These are phyloP conservation scores for Pristionchus maxplancki DNA, from an alignment of 2,888 invertebrate species.

Conservation along the genomic window DNA sequence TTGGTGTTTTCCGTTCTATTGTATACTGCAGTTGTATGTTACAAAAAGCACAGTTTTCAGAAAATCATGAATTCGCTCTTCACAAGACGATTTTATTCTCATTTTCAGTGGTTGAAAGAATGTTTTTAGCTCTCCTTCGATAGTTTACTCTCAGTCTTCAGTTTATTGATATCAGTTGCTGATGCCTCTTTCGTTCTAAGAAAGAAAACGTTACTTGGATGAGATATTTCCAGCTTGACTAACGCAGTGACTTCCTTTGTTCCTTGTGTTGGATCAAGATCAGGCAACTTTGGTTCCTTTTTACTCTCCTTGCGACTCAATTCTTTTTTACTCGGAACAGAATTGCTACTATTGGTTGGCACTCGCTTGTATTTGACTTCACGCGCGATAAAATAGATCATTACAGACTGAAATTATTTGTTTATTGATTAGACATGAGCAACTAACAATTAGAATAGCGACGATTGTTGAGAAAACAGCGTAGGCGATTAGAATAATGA, in stretches of 20 bases:
- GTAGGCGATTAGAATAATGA: slow-evolving; percentile 13
- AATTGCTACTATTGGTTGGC: neutral
- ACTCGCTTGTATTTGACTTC: neutral
- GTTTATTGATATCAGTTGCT: neutral
- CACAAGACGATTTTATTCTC: neutral
- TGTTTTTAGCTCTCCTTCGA: neutral
- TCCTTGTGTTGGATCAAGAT: neutral
- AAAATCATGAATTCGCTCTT: no score
- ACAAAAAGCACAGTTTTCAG: no score
- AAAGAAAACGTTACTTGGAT: neutral
- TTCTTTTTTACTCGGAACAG: neutral
- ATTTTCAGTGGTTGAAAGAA: neutral
- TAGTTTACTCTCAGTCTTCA: neutral
- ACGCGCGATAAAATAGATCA: neutral
- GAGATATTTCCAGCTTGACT: neutral
- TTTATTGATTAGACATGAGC: neutral
- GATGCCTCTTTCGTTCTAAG: neutral
- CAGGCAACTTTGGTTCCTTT: neutral
- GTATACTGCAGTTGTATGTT: no score
- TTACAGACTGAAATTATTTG: neutral
- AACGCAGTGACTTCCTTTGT: neutral
- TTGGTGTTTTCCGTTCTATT: no score
- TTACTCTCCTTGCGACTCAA: neutral
- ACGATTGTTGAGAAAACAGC: slow-evolving; percentile 25
- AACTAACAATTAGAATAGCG: neutral